Percentiles rank a stretch among this genome's conserved stretches.
These are phyloP conservation scores for Spilarctia lutea DNA, from an alignment of 2,888 invertebrate genomes.

Conservation along the genomic window DNA sequence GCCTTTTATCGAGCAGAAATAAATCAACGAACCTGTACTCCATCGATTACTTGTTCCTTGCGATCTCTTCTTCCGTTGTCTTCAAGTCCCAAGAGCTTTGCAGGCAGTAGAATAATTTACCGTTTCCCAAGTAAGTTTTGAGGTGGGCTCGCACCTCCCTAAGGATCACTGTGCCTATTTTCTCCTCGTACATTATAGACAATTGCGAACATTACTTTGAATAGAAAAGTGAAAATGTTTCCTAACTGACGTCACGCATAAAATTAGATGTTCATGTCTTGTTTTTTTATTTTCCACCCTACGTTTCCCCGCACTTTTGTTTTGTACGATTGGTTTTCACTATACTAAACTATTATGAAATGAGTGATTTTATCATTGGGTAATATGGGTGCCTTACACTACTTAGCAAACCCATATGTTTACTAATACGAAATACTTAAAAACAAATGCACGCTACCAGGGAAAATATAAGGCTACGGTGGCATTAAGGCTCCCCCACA, in stretches of 20 bases:
- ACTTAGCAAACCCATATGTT: too few species aligned
- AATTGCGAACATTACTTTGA: conserved; percentile 55
- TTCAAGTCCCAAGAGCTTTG: conserved; percentile 61
- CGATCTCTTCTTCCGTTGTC: conserved; percentile 72
- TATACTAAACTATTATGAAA: neutral
- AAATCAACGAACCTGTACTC: conserved; percentile 46
- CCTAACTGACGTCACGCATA: conserved; percentile 13
- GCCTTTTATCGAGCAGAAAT: conserved; percentile 35
- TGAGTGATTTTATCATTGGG: neutral
- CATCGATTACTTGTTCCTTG: conserved; percentile 65
- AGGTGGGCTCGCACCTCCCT: conserved; percentile 66
- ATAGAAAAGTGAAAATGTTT: conserved; percentile 42
- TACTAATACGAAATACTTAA: too few species aligned
- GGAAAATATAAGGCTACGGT: too few species aligned
- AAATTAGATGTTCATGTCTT: conserved; percentile 18
- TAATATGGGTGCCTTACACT: too few species aligned
- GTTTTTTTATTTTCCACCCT: neutral
- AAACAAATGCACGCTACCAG: too few species aligned
- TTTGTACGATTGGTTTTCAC: neutral
- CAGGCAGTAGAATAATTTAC: conserved; percentile 76
- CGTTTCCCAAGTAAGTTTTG: conserved; percentile 75
- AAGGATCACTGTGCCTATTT: conserved; percentile 59
- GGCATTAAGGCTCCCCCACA: too few species aligned
- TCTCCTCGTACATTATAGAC: conserved; percentile 61
- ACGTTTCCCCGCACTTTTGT: neutral